These are phyloP conservation scores for Chrysodeixis includens DNA, from an alignment of 2,888 invertebrate genomes.

Conservation along the genomic window DNA sequence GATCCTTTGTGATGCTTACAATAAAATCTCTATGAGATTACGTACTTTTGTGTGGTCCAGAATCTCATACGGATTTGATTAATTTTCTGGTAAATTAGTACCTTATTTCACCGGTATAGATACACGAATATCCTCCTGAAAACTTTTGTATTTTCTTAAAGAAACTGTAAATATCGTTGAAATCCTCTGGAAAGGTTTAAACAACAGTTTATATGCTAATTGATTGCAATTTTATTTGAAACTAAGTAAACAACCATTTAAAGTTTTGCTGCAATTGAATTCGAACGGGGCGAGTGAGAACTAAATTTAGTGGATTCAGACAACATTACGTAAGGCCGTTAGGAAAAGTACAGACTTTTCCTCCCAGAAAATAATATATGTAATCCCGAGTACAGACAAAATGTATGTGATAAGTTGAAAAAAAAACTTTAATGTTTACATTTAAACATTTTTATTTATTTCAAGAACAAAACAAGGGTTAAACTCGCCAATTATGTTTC, in stretches of 20 bases:
- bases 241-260: conserved; percentile 4
- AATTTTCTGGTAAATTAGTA: too few species aligned
- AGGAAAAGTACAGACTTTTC: too few species aligned
- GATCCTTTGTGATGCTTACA: background rate
- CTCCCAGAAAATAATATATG: background rate
- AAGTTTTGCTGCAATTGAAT: background rate
- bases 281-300: background rate
- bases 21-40: too few species aligned
- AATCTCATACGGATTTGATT: too few species aligned
- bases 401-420: too few species aligned
- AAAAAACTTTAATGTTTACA: too few species aligned
- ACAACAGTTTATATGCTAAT: conserved; percentile 4
- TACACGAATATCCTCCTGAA: background rate
- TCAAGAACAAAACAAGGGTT: too few species aligned
- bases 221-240: conserved; percentile 1
- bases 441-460: too few species aligned
- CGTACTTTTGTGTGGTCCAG: too few species aligned
- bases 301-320: background rate
- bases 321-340: background rate
- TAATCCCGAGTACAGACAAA: background rate
- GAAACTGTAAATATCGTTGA: conserved; percentile 1
- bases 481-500: too few species aligned
- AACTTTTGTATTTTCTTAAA: conserved; percentile 2
- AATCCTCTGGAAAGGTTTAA: background rate
- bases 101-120: too few species aligned